Evolutionary conservation across 2,888 invertebrate genomes (phyloP), one percentile per base, ranked within the genome.

Genomic region (Rotaria macrura): DNA sequence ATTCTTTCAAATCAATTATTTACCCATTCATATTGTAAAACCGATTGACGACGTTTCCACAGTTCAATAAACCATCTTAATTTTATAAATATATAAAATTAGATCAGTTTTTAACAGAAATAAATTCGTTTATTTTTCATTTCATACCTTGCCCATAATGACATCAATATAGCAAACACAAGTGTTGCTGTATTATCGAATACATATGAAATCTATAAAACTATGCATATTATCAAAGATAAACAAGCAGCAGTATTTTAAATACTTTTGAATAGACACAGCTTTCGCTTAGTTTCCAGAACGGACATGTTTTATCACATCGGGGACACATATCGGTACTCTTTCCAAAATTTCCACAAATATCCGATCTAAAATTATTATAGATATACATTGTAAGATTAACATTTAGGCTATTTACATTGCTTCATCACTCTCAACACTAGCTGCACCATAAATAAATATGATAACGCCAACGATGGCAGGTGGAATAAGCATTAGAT

Each of bases 401-500:
- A 5, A 9, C 52, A 52, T 2, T 34, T 7, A 40, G n/a, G n/a
- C n/a, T n/a, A n/a, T 38, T 88, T 85, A 89, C 89, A 87, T 87
- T 23, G 88, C 86, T 14, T 86, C 72, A 87, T 90, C 90, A 54
- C 88, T 87, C 49, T 86, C 86, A 87, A 89, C 89, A 87, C 89
- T 89, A 74, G 88, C 88, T 57, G 89, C 85, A 25, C 91, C 90
- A 87, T 90, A 91, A 84, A 91, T 88, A 87, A 90, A 90, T 85
- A 90, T 90, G 29, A 88, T 86, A 9, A 90, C 86, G 23, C 91
- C 91, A 23, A 90, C 87, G 65, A 90, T 87, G 14, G 91, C 89
- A 0, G 90, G 89, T 20, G 95, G 94, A 43, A 96, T 93, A 88
- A 96, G 91, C 95, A 96, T 96, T 89, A 94, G 94, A 0, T 96